These are phyloP conservation scores for Whitmania pigra DNA, from an alignment of 1,140 invertebrate species.

Conservation along the genomic window DNA sequence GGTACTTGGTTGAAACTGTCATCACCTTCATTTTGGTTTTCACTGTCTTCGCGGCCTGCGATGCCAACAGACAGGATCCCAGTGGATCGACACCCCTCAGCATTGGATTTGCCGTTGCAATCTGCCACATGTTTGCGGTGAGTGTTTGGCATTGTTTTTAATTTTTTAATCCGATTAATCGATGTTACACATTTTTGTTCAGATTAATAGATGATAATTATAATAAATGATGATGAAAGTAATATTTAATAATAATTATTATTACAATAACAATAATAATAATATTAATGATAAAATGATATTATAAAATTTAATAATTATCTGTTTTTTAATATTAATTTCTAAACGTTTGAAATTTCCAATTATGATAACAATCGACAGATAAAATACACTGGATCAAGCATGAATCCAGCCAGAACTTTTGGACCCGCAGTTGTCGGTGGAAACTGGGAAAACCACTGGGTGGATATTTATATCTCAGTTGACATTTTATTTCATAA, in stretches of 20 bases:
- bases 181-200: neutral
- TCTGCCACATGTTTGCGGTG: slow-evolving; percentile 64
- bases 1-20: slow-evolving; percentile 65
- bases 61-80: slow-evolving; percentile 60
- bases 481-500: too few relatives aligned
- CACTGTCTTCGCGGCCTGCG: slow-evolving; percentile 74
- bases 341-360: too few relatives aligned
- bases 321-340: too few relatives aligned
- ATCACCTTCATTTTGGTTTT: slow-evolving; percentile 77
- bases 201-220: too few relatives aligned
- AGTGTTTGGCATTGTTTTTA: slow-evolving; percentile 21
- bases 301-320: too few relatives aligned
- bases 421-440: slow-evolving; percentile 48
- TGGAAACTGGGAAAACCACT: slow-evolving; percentile 59
- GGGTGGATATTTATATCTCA: slow-evolving; percentile 49
- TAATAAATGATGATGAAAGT: too few relatives aligned
- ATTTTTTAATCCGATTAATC: slow-evolving; percentile 1
- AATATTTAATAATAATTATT: too few relatives aligned
- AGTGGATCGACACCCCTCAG: slow-evolving; percentile 73
- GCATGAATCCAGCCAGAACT: slow-evolving; percentile 37
- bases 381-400: slow-evolving; percentile 34
- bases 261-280: too few relatives aligned
- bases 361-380: slow-evolving; percentile 27
- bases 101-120: slow-evolving; percentile 65
- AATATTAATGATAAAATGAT: too few relatives aligned